These are phyloP conservation scores for Altica lythri DNA, from an alignment of 2,888 invertebrate species.

Conservation along the genomic window DNA sequence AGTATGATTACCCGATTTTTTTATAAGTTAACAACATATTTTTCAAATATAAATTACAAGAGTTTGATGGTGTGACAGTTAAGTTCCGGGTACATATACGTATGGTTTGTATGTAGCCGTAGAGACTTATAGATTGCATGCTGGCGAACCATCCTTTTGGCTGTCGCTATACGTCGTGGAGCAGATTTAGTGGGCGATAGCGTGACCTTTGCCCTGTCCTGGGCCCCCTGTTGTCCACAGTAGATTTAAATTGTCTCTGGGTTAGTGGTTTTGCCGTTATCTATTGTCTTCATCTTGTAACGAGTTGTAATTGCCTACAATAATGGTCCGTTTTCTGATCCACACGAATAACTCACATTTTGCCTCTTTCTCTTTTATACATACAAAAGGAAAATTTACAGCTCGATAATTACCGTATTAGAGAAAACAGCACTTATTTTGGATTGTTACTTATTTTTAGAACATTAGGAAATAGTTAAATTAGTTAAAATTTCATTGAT, in stretches of 20 bases:
- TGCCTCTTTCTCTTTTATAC: slow-evolving; percentile 29
- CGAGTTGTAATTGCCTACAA: slow-evolving; percentile 51
- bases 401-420: slow-evolving; percentile 9
- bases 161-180: slow-evolving; percentile 50
- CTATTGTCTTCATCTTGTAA: slow-evolving; percentile 53
- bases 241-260: slow-evolving; percentile 56
- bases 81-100: not conserved
- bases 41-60: no score
- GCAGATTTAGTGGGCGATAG: slow-evolving; percentile 57
- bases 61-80: not conserved
- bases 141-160: slow-evolving; percentile 53
- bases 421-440: no score
- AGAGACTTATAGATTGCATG: slow-evolving; percentile 48
- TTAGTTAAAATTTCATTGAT: no score
- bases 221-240: slow-evolving; percentile 50
- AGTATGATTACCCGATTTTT: no score
- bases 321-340: slow-evolving; percentile 42
- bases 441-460: no score
- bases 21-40: no score
- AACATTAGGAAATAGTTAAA: no score
- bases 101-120: not conserved
- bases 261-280: slow-evolving; percentile 52
- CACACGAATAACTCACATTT: slow-evolving; percentile 36
- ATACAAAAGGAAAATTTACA: not conserved
- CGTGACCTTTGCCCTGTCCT: slow-evolving; percentile 56